Evolutionary conservation across 1,140 invertebrate species (phyloP).

Genomic region (Parasteatoda tepidariorum): DNA sequence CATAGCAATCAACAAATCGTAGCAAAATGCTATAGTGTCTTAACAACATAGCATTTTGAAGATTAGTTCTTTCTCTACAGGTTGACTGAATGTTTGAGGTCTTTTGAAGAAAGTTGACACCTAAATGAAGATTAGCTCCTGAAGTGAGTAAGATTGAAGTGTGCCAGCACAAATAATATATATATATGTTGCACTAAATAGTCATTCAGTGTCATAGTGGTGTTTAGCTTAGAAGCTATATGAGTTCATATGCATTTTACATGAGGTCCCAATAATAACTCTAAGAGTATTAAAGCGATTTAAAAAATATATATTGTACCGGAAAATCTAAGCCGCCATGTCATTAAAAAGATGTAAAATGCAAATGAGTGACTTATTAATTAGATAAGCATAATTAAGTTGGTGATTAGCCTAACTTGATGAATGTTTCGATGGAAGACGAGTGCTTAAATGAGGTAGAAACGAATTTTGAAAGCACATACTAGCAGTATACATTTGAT

Average conservation of each 20-base stretch:
- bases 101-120: slow-evolving; percentile 27
- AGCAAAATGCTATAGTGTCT: not conserved
- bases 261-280: not conserved
- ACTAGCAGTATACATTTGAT: too few species aligned
- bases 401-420: too few species aligned
- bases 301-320: too few species aligned
- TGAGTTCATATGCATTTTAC: not conserved
- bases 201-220: not conserved
- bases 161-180: not conserved
- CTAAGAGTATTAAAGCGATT: too few species aligned
- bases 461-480: too few species aligned
- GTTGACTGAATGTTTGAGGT: slow-evolving; percentile 44
- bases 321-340: too few species aligned
- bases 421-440: too few species aligned
- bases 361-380: too few species aligned
- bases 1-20: too few species aligned
- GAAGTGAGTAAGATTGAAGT: slow-evolving; percentile 28
- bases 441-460: too few species aligned
- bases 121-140: slow-evolving; percentile 53
- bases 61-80: slow-evolving; percentile 20
- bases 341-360: too few species aligned
- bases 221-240: not conserved
- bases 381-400: too few species aligned
- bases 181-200: not conserved
- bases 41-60: not conserved